Base-by-base conservation (phyloP, 2,113 vertebrate genomes). In the Podocnemis expansa region DNA sequence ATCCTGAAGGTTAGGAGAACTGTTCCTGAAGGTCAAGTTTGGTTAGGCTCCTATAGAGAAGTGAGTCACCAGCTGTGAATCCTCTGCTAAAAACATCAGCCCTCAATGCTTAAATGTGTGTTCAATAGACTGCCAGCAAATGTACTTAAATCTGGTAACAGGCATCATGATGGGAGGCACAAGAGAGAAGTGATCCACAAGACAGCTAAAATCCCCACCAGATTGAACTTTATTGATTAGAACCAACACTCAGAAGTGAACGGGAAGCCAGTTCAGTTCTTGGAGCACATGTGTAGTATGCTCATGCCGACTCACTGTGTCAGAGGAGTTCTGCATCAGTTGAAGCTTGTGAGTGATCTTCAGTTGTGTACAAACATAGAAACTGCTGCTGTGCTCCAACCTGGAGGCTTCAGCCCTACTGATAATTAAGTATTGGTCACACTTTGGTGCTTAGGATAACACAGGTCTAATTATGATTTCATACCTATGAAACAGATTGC, bases 11-110 rank as follows among this genome's bases (percentile, higher is more conserved):
- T 63, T 56, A 82, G 84, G 24, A 43, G 60, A 78, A 84, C 45
- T 58, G 88, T 78, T 93, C 84, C 90, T 91, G 96, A 96, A 96
- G 94, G 95, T 96, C 34, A 29, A 88, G 80, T 29, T 79, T 24
- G 90, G 88, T 84, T 85, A 90, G 78, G 58, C 73, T 93, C 89
- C 78, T 81, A 89, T 70, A 70, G 19, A 70, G 84, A 82, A 89
- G 96, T 91, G n/a, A 95, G 76, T 31, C 82, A 80, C 93, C 94
- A 96, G 93, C 86, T 97, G 96, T 52, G 96, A 88, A 95, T 82
- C 88, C 73, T 41, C 89, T 0, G 1, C 95, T 96, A 89, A 87
- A 49, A 94, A 91, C 84, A 84, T 63, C 92, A 86, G 81, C 84
- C 82, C 86, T 43, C 9, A 0, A 79, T 89, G 75, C 56, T 19